Evolutionary conservation across 2,888 invertebrate species (phyloP), one percentile per base, ranked within the genome.

Genomic region (Ormyrus pomaceus): DNA sequence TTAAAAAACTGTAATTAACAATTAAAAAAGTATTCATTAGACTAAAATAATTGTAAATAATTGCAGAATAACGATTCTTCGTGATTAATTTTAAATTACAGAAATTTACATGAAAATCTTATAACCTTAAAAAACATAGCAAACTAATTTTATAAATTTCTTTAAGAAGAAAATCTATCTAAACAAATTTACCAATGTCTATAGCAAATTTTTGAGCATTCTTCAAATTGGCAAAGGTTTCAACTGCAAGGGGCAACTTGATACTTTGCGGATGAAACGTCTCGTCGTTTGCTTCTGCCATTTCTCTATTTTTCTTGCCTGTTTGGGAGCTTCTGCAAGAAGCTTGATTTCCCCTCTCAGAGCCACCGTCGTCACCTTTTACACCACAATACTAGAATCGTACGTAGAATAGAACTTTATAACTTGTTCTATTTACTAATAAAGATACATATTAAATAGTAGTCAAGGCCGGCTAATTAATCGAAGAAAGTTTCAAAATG

Each of bases 171-270:
- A 13, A 71, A 72, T 76, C 72, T 5, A 48, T 11, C 34, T 34
- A 34, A 34, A 34, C 34, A 19, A 71, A 84, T 90, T 86, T 89
- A 94, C 94, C 95, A 81, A 95, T 94, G 87, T 95, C 95, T 78
- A 95, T 93, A 0, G 95, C 94, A 88, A 95, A 94, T 84, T 93
- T 91, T 83, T 93, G 93, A 45, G 94, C 94, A 88, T 94, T 93
- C 85, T 92, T 92, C 75, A 95, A 89, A 89, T 94, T 94, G 64
- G 93, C 91, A 87, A 95, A 94, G 46, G 93, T 91, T 85, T 93
- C 92, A 75, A 92, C 91, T 10, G 91, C 91, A 73, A 91, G 91
- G 73, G 92, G 92, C 74, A 93, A 89, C 85, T 91, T 91, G 81
- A 93, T 93, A 85, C 92, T 92, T 80, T 90, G 91, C 6, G 92